phyloP scores from a whole-genome alignment of 1,140 invertebrate genomes.

The Pseudachorutes palmiensis region DNA sequence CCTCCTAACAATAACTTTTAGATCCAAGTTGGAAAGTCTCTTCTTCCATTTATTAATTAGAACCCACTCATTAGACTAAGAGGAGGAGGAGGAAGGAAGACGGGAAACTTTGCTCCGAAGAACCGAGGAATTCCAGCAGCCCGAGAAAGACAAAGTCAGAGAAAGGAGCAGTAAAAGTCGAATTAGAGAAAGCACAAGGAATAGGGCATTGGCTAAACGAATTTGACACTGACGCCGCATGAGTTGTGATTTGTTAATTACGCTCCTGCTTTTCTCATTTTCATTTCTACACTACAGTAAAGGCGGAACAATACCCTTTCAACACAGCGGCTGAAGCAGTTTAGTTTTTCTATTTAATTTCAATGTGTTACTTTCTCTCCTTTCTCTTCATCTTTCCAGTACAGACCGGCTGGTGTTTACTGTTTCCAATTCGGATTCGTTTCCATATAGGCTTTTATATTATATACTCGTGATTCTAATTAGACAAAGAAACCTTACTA shows the following conservation, averaged over 20 bases:
- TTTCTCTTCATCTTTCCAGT: background rate
- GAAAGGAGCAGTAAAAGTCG: background rate
- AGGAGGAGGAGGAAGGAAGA: slow-evolving; percentile 15
- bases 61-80: slow-evolving; percentile 25
- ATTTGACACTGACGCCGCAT: slow-evolving; percentile 21
- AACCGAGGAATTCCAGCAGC: background rate
- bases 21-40: slow-evolving; percentile 10
- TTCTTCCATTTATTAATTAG: slow-evolving; percentile 27
- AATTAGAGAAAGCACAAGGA: background rate
- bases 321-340: background rate
- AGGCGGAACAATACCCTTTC: background rate
- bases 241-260: slow-evolving; percentile 31
- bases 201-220: background rate
- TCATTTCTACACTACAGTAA: background rate
- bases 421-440: slow-evolving; percentile 5
- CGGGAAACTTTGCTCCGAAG: too few species aligned
- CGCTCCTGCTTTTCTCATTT: slow-evolving; percentile 7
- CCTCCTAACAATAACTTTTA: background rate
- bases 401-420: background rate
- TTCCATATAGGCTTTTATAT: background rate
- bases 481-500: background rate
- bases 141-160: background rate
- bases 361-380: background rate
- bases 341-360: slow-evolving; percentile 13
- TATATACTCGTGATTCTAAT: slow-evolving; percentile 3